phyloP scores from a whole-genome alignment of 2,797 vertebrate species.

The Pseudotriccus pelzelni region DNA sequence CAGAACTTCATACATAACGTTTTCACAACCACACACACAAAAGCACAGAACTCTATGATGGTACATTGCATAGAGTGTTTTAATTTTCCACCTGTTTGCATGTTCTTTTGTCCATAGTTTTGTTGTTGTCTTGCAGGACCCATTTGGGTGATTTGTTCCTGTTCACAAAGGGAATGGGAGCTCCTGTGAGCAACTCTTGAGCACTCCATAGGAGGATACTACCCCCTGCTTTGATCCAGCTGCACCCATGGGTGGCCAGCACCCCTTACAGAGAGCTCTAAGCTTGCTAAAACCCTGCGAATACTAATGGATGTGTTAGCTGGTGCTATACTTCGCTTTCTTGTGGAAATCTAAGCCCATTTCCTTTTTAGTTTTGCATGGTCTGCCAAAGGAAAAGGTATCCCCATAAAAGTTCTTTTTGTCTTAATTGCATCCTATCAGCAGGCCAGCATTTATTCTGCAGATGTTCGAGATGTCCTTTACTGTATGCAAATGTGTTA shows the following conservation, averaged over 20 bases:
- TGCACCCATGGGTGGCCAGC: neutral
- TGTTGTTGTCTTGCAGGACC: neutral
- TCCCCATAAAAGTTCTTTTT: neutral
- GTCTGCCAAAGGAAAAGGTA: neutral
- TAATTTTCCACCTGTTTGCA: neutral
- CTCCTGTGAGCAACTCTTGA: neutral
- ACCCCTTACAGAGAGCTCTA: neutral
- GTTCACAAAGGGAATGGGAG: neutral
- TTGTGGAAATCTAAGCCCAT: neutral
- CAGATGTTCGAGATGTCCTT: neutral
- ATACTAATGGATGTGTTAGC: neutral
- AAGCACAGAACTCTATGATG: rapidly evolving
- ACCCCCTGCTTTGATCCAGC: neutral
- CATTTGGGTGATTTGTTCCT: neutral
- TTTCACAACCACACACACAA: neutral
- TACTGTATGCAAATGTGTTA: neutral
- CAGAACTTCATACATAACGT: neutral
- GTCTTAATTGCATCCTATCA: neutral
- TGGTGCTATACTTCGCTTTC: neutral
- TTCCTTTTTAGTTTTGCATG: neutral
- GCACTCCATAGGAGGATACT: neutral
- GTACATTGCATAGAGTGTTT: neutral
- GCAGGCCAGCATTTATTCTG: neutral
- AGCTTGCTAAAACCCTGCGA: neutral
- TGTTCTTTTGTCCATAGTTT: neutral